Evolutionary conservation across 2,797 vertebrate genomes (phyloP).

Genomic region (Sebastes matsubarae): DNA sequence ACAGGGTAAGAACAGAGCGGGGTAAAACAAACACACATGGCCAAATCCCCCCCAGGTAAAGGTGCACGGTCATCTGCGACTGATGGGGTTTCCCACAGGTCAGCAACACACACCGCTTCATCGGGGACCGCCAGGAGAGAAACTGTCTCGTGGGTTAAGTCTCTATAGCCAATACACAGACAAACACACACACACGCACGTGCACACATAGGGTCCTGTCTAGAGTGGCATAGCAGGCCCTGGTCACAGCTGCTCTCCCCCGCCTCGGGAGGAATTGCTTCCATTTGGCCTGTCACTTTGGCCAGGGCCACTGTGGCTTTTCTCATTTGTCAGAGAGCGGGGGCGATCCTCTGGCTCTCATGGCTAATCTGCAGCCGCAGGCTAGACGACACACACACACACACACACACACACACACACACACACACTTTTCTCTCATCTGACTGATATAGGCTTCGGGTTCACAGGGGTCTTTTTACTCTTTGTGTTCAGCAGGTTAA

Average conservation of each 20-base stretch:
- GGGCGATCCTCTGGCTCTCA: conserved; percentile 78
- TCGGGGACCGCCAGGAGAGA: conserved; percentile 70
- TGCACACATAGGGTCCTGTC: conserved; percentile 55
- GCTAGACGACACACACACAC: conserved; percentile 48
- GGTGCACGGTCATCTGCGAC: conserved; percentile 37
- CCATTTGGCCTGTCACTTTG: conserved; percentile 87
- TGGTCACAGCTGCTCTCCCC: conserved; percentile 84
- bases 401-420: neutral
- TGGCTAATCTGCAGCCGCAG: conserved; percentile 79
- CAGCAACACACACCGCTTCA: conserved; percentile 63
- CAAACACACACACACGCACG: conserved; percentile 8
- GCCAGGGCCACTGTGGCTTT: conserved; percentile 82
- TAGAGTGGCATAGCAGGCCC: conserved; percentile 73
- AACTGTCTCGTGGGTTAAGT: conserved; percentile 73
- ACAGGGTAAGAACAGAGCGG: neutral
- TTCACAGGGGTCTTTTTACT: conserved; percentile 70
- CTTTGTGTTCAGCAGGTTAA: conserved; percentile 28
- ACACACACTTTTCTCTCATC: conserved; percentile 42
- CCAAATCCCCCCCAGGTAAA: conserved; percentile 43
- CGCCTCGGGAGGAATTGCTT: conserved; percentile 87
- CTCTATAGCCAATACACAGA: conserved; percentile 44
- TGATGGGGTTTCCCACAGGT: conserved; percentile 73
- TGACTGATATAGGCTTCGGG: conserved; percentile 59
- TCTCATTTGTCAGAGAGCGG: conserved; percentile 85
- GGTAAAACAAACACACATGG: conserved; percentile 47